phyloP scores from a whole-genome alignment of 2,797 vertebrate species.

The Nannoperca australis region DNA sequence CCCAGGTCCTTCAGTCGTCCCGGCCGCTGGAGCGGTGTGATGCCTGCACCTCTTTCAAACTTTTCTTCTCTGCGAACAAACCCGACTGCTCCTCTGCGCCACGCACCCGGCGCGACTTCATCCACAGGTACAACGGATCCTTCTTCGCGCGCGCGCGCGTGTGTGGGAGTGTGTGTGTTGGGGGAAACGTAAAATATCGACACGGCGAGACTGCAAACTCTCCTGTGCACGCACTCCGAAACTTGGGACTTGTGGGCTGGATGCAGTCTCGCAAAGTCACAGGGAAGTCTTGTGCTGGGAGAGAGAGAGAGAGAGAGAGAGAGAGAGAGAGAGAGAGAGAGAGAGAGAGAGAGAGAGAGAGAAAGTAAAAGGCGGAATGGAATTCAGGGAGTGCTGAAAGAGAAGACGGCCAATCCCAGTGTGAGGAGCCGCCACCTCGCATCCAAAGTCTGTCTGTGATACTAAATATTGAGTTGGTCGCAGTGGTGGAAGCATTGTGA shows the following conservation, averaged over 20 bases:
- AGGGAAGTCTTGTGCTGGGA: slow-evolving; percentile 71
- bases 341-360: slow-evolving; percentile 34
- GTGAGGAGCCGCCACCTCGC: slow-evolving; percentile 67
- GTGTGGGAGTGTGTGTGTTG: too few relatives aligned
- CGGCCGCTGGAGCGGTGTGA: slow-evolving; percentile 57
- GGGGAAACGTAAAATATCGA: slow-evolving; percentile 17
- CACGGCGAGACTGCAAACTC: slow-evolving; percentile 16
- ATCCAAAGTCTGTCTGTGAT: neutral
- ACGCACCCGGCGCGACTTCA: slow-evolving; percentile 79
- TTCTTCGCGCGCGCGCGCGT: neutral
- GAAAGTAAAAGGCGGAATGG: slow-evolving; percentile 84
- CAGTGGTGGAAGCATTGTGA: neutral
- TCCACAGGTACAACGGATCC: slow-evolving; percentile 70
- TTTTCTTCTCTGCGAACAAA: slow-evolving; percentile 54
- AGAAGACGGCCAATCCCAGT: slow-evolving; percentile 66
- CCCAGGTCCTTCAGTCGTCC: slow-evolving; percentile 75
- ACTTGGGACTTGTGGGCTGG: slow-evolving; percentile 65
- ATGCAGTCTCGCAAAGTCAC: slow-evolving; percentile 65
- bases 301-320: slow-evolving; percentile 20
- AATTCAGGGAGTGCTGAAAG: slow-evolving; percentile 78
- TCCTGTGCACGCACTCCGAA: slow-evolving; percentile 57
- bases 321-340: slow-evolving; percentile 10
- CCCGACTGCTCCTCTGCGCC: slow-evolving; percentile 70
- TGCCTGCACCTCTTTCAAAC: slow-evolving; percentile 58
- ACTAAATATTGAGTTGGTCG: neutral